Percentiles rank a stretch among this genome's conserved stretches.
These are phyloP conservation scores for Elephantulus edwardii DNA, from an alignment of 2,113 vertebrate species.

Conservation along the genomic window DNA sequence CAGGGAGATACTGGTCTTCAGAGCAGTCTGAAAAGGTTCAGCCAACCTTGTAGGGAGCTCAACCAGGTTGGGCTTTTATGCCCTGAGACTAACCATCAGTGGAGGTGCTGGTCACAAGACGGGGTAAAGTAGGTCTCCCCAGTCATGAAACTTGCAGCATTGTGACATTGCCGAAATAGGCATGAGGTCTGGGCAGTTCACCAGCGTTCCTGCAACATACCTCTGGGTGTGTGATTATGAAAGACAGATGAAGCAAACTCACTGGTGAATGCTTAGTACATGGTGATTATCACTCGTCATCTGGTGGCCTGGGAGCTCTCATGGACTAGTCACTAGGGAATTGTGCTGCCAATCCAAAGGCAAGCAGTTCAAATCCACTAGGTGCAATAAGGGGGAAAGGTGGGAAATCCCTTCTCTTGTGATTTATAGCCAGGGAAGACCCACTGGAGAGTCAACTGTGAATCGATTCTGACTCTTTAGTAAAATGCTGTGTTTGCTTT, in stretches of 20 bases:
- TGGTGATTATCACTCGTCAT: too few relatives aligned
- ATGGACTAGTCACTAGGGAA: too few relatives aligned
- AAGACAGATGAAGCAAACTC: background rate
- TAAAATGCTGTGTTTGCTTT: too few relatives aligned
- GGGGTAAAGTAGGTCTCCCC: background rate
- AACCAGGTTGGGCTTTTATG: background rate
- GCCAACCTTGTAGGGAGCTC: background rate
- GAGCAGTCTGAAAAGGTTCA: background rate
- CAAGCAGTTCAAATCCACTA: too few relatives aligned
- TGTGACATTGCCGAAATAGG: background rate
- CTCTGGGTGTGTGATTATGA: background rate
- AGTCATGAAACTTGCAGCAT: background rate
- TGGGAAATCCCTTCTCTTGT: too few relatives aligned
- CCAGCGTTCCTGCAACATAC: rapidly evolving
- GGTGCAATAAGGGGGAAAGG: too few relatives aligned
- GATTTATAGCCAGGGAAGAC: too few relatives aligned
- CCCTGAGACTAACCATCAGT: background rate
- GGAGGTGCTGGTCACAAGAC: background rate
- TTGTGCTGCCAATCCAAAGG: too few relatives aligned
- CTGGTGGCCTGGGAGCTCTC: too few relatives aligned
- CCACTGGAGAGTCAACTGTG: too few relatives aligned
- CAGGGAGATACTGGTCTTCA: background rate
- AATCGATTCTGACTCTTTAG: too few relatives aligned
- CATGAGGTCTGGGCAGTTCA: background rate
- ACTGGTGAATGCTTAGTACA: background rate